A percentile compares a stretch with the other conserved stretches of the same genome.
phyloP scores from a whole-genome alignment of 2,888 invertebrate species.

The Fissipunctia ypsillon region DNA sequence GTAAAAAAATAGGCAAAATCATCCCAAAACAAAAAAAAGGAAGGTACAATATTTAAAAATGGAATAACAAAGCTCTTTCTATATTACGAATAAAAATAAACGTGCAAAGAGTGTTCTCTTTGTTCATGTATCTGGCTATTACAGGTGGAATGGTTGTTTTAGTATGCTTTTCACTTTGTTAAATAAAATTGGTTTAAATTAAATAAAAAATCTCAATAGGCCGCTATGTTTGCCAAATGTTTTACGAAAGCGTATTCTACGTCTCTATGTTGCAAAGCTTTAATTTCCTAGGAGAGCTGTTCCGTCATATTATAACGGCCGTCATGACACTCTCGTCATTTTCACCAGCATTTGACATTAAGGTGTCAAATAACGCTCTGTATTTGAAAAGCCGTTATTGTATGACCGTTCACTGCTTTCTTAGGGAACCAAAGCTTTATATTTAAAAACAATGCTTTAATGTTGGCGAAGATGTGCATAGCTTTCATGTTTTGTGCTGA shows the following conservation, averaged over 20 bases:
- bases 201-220: background rate
- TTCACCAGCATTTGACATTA: background rate
- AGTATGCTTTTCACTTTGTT: background rate
- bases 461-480: too few species aligned
- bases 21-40: background rate
- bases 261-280: background rate
- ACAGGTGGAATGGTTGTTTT: slow-evolving; percentile 2
- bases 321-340: background rate
- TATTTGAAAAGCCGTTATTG: too few species aligned
- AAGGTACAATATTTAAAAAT: background rate
- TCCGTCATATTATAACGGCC: background rate
- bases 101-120: slow-evolving; percentile 3
- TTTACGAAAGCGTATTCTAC: background rate
- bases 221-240: background rate
- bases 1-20: background rate
- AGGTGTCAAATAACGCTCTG: too few species aligned
- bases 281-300: background rate
- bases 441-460: too few species aligned
- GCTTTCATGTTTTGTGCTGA: too few species aligned
- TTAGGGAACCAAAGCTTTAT: too few species aligned
- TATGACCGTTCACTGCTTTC: too few species aligned
- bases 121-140: slow-evolving; percentile 8
- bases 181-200: background rate
- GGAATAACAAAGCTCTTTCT: slow-evolving; percentile 1
- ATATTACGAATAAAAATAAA: slow-evolving; percentile 21